Percentiles rank a stretch among this genome's conserved stretches.
Evolutionary conservation across 2,113 vertebrate species (phyloP).

Genomic region (Eleginops maclovinus): DNA sequence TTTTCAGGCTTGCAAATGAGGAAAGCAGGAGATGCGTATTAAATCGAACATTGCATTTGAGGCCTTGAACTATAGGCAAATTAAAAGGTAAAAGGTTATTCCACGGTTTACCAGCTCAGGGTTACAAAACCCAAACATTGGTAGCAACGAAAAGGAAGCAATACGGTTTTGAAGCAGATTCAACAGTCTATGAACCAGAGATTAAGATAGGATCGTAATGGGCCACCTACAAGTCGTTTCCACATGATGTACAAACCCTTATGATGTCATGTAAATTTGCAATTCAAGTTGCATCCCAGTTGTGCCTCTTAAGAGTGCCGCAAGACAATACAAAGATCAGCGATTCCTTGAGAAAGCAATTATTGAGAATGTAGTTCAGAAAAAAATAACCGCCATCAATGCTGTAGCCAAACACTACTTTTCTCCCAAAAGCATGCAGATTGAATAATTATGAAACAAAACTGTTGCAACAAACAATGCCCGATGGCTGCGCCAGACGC

Average conservation of each 20-base stretch:
- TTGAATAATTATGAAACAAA: neutral
- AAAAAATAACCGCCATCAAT: neutral
- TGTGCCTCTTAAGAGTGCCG: slow-evolving; percentile 7
- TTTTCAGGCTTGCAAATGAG: neutral
- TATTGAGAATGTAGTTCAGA: slow-evolving; percentile 12
- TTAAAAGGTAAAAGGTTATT: slow-evolving; percentile 4
- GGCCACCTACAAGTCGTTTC: slow-evolving; percentile 25
- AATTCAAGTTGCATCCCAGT: slow-evolving; percentile 12
- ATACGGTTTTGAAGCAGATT: slow-evolving; percentile 10
- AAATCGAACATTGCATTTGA: neutral
- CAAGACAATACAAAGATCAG: neutral
- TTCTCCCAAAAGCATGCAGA: slow-evolving; percentile 32
- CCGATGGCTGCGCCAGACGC: neutral
- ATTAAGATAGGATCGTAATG: slow-evolving; percentile 32
- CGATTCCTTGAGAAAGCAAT: slow-evolving; percentile 2
- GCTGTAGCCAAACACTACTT: slow-evolving; percentile 26
- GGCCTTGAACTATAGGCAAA: neutral
- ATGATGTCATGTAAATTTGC: slow-evolving; percentile 33
- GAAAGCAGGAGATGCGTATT: neutral
- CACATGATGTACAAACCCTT: slow-evolving; percentile 41
- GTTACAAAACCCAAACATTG: neutral
- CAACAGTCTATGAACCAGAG: slow-evolving; percentile 45
- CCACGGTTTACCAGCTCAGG: neutral
- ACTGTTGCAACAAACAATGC: neutral
- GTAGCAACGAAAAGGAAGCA: neutral